phyloP scores from a whole-genome alignment of 2,888 invertebrate genomes.

The Graphium colonna region DNA sequence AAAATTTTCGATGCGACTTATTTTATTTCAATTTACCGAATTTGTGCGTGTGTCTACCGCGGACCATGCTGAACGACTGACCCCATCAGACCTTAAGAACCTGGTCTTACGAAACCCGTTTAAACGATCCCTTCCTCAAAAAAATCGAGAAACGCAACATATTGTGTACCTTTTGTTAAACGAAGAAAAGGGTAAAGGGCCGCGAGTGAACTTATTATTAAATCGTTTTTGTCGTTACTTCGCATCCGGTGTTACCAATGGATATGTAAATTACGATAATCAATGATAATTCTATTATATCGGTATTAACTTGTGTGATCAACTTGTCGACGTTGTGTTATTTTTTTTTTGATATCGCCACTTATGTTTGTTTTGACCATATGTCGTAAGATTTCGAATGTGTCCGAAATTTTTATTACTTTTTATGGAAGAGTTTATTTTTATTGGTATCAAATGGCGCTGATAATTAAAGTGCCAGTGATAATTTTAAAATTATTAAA shows the following conservation, averaged over 20 bases:
- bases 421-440: too few species aligned
- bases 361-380: constrained; percentile 65
- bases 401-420: too few species aligned
- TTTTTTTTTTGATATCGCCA: constrained; percentile 30
- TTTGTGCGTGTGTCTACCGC: constrained; percentile 53
- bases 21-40: constrained; percentile 21
- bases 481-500: too few species aligned
- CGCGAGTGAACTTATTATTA: constrained; percentile 74
- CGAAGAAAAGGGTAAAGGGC: constrained; percentile 73
- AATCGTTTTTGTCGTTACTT: constrained; percentile 77
- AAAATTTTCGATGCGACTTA: too few species aligned
- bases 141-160: constrained; percentile 65
- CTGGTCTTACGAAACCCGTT: constrained; percentile 64
- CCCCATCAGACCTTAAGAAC: constrained; percentile 37
- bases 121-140: constrained; percentile 69
- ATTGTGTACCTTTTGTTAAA: constrained; percentile 73
- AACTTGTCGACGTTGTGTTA: constrained; percentile 59
- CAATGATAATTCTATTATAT: constrained; percentile 78
- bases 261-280: constrained; percentile 77
- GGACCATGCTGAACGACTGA: constrained; percentile 64
- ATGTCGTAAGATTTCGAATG: constrained; percentile 47
- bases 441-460: too few species aligned
- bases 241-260: constrained; percentile 70
- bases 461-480: too few species aligned
- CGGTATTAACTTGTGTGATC: constrained; percentile 66